These are phyloP conservation scores for Drosophila atroscutellata DNA, from an alignment of 2,888 invertebrate species.

Conservation along the genomic window DNA sequence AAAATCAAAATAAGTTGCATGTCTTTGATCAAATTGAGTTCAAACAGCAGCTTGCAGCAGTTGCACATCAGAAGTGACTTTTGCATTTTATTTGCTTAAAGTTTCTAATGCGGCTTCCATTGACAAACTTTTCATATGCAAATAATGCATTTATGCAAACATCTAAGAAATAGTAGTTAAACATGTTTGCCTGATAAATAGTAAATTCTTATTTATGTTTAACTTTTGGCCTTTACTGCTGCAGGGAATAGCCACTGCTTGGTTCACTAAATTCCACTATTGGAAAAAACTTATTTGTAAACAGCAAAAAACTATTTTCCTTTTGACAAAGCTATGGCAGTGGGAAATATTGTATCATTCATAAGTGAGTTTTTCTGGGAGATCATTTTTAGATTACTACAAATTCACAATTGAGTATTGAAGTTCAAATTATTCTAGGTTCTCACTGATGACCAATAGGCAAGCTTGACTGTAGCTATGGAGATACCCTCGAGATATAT, in stretches of 20 bases:
- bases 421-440: too few relatives aligned
- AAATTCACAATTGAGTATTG: neutral
- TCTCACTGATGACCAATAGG: neutral
- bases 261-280: neutral
- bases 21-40: slow-evolving; percentile 1
- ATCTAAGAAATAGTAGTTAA: neutral
- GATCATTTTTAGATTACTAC: neutral
- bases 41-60: slow-evolving; percentile 2
- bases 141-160: slow-evolving; percentile 13
- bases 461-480: neutral
- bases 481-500: neutral
- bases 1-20: neutral
- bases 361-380: neutral
- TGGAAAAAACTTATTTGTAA: neutral
- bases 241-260: slow-evolving; percentile 14
- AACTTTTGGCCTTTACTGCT: slow-evolving; percentile 27
- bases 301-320: neutral
- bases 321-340: neutral
- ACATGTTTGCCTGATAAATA: neutral
- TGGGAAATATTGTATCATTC: neutral
- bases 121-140: slow-evolving; percentile 19
- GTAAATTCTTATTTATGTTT: neutral
- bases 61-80: neutral
- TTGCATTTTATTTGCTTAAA: slow-evolving; percentile 13
- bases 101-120: slow-evolving; percentile 13